Percentiles rank a stretch among this genome's conserved stretches.
These are phyloP conservation scores for Ganaspis sp. DNA, from an alignment of 1,140 invertebrate species.

Conservation along the genomic window DNA sequence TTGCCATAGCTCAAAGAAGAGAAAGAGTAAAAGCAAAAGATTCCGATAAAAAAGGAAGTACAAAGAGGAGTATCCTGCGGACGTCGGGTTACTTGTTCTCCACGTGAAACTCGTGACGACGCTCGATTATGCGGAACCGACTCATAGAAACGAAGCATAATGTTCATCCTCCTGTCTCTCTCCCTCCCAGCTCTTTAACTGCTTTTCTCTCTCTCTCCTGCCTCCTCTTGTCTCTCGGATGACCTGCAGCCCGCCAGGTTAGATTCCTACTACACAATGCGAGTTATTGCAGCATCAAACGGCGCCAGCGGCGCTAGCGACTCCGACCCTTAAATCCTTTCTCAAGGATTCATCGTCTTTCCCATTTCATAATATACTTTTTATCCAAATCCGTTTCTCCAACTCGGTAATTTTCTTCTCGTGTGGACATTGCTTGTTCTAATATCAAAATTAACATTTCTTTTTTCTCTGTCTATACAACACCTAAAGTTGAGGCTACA, in stretches of 20 bases:
- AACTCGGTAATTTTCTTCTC: too few relatives aligned
- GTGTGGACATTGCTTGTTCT: too few relatives aligned
- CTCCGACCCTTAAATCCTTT: constrained; percentile 38
- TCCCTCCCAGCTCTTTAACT: constrained; percentile 17
- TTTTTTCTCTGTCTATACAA: too few relatives aligned
- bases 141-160: constrained; percentile 44
- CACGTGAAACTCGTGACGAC: constrained; percentile 49
- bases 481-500: too few relatives aligned
- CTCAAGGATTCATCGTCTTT: constrained; percentile 8
- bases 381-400: too few relatives aligned
- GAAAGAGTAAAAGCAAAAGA: constrained; percentile 9
- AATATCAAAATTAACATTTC: too few relatives aligned
- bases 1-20: not conserved
- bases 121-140: constrained; percentile 46
- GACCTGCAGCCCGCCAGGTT: constrained; percentile 57
- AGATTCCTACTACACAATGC: constrained; percentile 63
- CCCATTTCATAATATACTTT: not conserved
- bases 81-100: constrained; percentile 42
- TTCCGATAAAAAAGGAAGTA: constrained; percentile 27
- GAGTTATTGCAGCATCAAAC: constrained; percentile 60
- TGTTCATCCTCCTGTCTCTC: constrained; percentile 42
- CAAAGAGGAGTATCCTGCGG: constrained; percentile 19
- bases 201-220: constrained; percentile 44
- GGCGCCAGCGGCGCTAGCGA: constrained; percentile 60
- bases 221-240: constrained; percentile 51